A percentile compares a stretch with the other conserved stretches of the same genome.
Conservation (phyloP, 2,888 invertebrate species). For the Sphaerophoria taeniata region DNA sequence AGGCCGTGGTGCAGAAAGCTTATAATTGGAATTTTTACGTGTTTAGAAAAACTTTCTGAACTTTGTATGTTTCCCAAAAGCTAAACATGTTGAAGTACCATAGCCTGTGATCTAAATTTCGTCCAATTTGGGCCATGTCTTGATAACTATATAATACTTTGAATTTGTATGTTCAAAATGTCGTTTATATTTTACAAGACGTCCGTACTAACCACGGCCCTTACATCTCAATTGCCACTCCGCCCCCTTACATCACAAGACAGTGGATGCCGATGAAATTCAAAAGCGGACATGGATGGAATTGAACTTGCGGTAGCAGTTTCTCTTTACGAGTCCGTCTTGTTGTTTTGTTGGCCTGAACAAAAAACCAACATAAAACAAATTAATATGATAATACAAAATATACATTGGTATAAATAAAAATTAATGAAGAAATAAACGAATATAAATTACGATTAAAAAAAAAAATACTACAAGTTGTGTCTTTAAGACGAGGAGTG, state of each 20-base stretch:
- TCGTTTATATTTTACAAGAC: too few relatives aligned
- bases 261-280: neutral
- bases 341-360: slow-evolving; percentile 9
- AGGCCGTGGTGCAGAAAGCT: too few relatives aligned
- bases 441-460: slow-evolving; percentile 74
- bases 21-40: too few relatives aligned
- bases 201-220: too few relatives aligned
- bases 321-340: slow-evolving; percentile 23
- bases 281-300: neutral
- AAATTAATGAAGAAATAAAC: slow-evolving; percentile 72
- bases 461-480: slow-evolving; percentile 22
- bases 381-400: slow-evolving; percentile 71
- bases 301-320: slow-evolving; percentile 49
- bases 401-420: slow-evolving; percentile 54
- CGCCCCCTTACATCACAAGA: neutral
- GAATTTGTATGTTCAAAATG: too few relatives aligned
- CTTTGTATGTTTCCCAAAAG: too few relatives aligned
- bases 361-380: slow-evolving; percentile 45
- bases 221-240: too few relatives aligned
- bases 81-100: too few relatives aligned
- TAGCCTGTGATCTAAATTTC: too few relatives aligned
- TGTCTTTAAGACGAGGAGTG: slow-evolving; percentile 56
- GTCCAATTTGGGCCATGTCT: too few relatives aligned
- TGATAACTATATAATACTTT: too few relatives aligned
- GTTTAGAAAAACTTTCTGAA: too few relatives aligned